Percentiles rank a stretch among this genome's conserved stretches.
Conservation (phyloP, 2,797 vertebrate species). For the Eleutherodactylus coqui region DNA sequence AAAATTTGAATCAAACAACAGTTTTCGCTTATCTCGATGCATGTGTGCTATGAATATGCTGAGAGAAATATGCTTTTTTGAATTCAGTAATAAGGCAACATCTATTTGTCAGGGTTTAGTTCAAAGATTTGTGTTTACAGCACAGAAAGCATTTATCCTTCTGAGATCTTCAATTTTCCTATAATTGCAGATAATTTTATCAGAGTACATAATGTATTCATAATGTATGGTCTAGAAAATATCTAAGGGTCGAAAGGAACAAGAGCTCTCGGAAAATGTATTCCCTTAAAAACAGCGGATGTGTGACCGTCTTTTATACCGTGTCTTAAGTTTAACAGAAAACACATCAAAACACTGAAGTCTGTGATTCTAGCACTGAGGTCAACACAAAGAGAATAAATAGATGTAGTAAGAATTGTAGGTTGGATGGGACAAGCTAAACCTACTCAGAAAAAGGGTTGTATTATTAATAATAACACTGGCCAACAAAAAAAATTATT, state of each 20-base stretch:
- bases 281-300: not conserved
- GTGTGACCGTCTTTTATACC: not conserved
- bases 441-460: too few species aligned
- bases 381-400: not conserved
- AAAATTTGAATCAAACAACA: not conserved
- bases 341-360: not conserved
- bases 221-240: not conserved
- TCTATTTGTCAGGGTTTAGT: not conserved
- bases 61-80: not conserved
- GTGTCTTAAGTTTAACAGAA: not conserved
- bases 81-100: not conserved
- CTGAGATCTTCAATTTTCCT: not conserved
- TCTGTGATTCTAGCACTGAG: not conserved
- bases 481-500: too few species aligned
- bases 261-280: not conserved
- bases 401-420: not conserved
- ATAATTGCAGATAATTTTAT: conserved; percentile 1
- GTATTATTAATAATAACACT: too few species aligned
- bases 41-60: not conserved
- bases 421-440: not conserved
- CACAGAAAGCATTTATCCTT: not conserved
- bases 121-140: not conserved
- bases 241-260: not conserved
- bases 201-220: not conserved
- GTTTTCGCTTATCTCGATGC: not conserved